Conservation (phyloP, 2,113 vertebrate species). For the Gopherus evgoodei region DNA sequence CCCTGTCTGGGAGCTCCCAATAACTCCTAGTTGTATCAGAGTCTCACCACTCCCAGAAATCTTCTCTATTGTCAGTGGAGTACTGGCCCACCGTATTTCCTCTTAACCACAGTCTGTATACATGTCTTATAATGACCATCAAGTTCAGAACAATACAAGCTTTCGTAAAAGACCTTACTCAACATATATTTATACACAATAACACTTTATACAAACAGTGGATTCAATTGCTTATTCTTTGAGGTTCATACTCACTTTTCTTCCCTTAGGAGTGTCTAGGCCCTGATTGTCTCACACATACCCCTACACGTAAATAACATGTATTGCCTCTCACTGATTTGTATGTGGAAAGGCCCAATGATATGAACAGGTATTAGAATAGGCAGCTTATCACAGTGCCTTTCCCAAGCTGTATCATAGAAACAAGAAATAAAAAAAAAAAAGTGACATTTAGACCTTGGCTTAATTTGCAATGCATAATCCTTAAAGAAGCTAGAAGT, state of each 20-base stretch:
- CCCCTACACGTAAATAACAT: not conserved
- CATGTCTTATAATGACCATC: not conserved
- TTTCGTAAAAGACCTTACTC: not conserved
- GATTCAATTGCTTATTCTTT: not conserved
- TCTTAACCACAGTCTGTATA: not conserved
- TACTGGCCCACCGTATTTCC: not conserved
- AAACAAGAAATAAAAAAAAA: not conserved
- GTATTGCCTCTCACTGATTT: not conserved
- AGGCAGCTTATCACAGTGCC: not conserved
- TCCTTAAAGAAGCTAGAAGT: slow-evolving; percentile 65
- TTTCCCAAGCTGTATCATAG: not conserved
- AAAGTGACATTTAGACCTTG: not conserved
- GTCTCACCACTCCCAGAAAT: not conserved
- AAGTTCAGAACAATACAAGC: not conserved
- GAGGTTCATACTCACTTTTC: not conserved
- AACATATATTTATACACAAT: not conserved
- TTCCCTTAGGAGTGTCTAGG: not conserved
- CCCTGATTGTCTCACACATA: not conserved
- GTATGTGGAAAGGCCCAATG: not conserved
- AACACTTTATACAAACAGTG: not conserved
- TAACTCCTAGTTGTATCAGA: not conserved
- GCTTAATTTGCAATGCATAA: not conserved
- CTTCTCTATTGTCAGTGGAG: not conserved
- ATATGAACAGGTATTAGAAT: not conserved
- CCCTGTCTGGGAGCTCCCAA: not conserved